Percentiles rank a stretch among this genome's conserved stretches.
Evolutionary conservation across 2,888 invertebrate species (phyloP).

Genomic region (Theodoxus fluviatilis): DNA sequence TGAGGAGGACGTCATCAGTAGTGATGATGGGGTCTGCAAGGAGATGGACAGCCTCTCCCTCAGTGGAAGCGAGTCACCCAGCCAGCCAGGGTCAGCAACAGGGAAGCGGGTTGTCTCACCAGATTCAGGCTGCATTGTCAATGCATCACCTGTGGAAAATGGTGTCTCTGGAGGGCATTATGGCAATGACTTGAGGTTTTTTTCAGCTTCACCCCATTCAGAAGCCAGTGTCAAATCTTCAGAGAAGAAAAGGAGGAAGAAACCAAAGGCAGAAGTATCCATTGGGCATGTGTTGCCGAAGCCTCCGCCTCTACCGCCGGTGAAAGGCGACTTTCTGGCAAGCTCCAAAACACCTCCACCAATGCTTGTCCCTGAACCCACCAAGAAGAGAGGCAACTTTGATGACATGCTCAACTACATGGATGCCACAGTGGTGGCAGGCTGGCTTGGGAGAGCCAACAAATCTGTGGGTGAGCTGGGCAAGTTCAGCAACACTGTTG

Average conservation of each 20-base stretch:
- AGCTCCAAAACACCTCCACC: not conserved
- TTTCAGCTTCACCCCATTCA: not conserved
- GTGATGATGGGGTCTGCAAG: conserved; percentile 41
- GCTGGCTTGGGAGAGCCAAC: conserved; percentile 59
- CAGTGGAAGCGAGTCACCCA: too few species aligned
- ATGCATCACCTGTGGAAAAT: conserved; percentile 38
- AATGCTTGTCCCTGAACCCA: not conserved
- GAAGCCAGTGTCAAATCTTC: conserved; percentile 25
- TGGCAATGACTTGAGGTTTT: not conserved
- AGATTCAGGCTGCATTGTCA: conserved; percentile 58
- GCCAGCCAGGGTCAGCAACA: conserved; percentile 27
- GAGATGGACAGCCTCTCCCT: conserved; percentile 43
- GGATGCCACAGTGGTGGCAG: conserved; percentile 60
- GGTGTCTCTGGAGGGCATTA: conserved; percentile 25
- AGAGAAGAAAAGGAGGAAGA: conserved; percentile 42
- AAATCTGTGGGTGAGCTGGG: conserved; percentile 50
- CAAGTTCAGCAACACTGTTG: conserved; percentile 48
- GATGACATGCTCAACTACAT: conserved; percentile 59
- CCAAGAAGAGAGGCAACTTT: conserved; percentile 44
- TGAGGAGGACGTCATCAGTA: conserved; percentile 55
- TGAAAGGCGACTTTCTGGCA: conserved; percentile 25
- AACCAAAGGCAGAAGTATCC: conserved; percentile 35
- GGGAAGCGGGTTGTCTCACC: conserved; percentile 36
- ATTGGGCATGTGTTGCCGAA: conserved; percentile 49
- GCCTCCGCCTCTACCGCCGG: conserved; percentile 48